Evolutionary conservation across 2,797 vertebrate genomes (phyloP).

Genomic region (Naso thynnoides): DNA sequence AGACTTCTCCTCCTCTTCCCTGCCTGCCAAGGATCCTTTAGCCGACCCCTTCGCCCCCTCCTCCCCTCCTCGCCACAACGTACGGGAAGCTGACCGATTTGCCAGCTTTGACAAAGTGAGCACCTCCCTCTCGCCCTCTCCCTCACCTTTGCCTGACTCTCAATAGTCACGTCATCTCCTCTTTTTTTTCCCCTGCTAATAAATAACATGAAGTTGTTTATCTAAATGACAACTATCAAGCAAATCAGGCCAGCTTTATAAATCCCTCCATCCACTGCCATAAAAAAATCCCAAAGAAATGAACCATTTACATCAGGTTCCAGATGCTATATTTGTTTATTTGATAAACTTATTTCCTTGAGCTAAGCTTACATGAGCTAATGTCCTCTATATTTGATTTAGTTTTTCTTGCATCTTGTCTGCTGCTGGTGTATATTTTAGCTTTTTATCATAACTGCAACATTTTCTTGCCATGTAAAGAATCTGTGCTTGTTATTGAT

Average conservation of each 20-base stretch:
- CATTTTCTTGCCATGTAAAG: constrained; percentile 49
- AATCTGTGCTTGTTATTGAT: constrained; percentile 43
- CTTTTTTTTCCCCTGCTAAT: constrained; percentile 37
- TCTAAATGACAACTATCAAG: constrained; percentile 10
- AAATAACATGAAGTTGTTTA: constrained; percentile 36
- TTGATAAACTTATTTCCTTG: constrained; percentile 9
- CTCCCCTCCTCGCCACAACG: constrained; percentile 90
- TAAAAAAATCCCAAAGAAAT: constrained; percentile 21
- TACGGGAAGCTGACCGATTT: constrained; percentile 92
- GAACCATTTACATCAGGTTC: no score
- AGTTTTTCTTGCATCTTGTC: constrained; percentile 35
- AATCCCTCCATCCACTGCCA: constrained; percentile 81
- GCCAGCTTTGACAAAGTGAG: constrained; percentile 99
- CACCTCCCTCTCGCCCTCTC: constrained; percentile 85
- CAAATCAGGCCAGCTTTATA: constrained; percentile 67
- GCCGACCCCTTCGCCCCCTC: constrained; percentile 94
- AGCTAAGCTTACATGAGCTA: constrained; percentile 28
- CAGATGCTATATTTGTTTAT: constrained; percentile 20
- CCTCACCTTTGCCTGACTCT: constrained; percentile 77
- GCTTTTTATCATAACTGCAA: constrained; percentile 30
- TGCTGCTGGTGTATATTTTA: constrained; percentile 54
- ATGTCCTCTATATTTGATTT: constrained; percentile 21
- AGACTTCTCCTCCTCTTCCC: constrained; percentile 88
- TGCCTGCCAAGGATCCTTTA: constrained; percentile 91
- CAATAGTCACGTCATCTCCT: constrained; percentile 68